phyloP scores from a whole-genome alignment of 2,888 invertebrate genomes.

The Pollenia griseotomentosa region DNA sequence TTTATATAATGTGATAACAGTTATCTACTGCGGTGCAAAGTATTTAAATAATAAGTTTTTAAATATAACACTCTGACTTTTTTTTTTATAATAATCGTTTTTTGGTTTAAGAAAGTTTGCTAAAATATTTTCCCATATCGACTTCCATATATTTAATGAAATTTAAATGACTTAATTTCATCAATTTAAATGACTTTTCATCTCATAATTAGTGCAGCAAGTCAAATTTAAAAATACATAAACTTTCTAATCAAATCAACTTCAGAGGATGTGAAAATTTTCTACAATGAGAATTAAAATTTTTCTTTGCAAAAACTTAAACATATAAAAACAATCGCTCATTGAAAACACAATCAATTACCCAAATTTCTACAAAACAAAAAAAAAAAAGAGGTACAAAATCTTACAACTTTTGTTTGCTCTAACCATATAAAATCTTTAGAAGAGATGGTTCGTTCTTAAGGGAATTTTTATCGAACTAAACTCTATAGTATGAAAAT shows the following conservation, averaged over 20 bases:
- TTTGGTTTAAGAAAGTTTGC: too few relatives aligned
- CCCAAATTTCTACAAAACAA: conserved; percentile 32
- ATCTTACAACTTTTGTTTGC: too few relatives aligned
- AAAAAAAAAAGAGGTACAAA: background rate
- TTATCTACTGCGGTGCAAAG: too few relatives aligned
- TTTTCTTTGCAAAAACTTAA: conserved; percentile 1
- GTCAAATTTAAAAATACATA: background rate
- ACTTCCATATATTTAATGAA: background rate
- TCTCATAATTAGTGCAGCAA: background rate
- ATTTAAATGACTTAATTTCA: background rate
- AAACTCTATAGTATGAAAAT: too few relatives aligned
- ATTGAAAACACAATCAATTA: conserved; percentile 40
- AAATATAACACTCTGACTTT: too few relatives aligned
- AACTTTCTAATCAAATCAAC: conserved; percentile 13
- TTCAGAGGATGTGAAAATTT: background rate
- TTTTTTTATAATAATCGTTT: too few relatives aligned
- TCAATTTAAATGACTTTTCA: background rate
- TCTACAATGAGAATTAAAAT: background rate
- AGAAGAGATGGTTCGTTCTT: too few relatives aligned
- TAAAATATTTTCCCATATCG: too few relatives aligned
- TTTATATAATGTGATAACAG: too few relatives aligned
- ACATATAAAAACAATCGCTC: conserved; percentile 18
- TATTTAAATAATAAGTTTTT: too few relatives aligned
- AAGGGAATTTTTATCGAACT: too few relatives aligned
- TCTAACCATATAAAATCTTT: too few relatives aligned